phyloP scores from a whole-genome alignment of 2,113 vertebrate genomes.

The Pycnonotus jocosus region DNA sequence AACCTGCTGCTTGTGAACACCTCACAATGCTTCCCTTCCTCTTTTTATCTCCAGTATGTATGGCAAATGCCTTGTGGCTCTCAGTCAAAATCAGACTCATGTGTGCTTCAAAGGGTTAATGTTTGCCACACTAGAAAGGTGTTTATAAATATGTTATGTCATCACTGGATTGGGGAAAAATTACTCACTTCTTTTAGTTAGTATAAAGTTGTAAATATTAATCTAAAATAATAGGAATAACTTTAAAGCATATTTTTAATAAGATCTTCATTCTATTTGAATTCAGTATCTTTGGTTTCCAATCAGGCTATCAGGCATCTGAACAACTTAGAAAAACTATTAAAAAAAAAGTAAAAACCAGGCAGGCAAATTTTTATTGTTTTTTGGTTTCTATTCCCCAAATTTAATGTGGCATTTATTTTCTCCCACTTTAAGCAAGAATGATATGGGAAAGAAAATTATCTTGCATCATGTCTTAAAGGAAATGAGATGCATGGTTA shows the following conservation, averaged over 20 bases:
- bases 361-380: background rate
- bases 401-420: background rate
- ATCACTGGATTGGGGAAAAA: background rate
- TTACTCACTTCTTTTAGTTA: background rate
- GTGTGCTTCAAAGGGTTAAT: background rate
- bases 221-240: background rate
- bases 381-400: background rate
- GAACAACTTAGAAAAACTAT: background rate
- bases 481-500: background rate
- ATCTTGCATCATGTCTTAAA: background rate
- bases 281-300: background rate
- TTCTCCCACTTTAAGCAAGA: background rate
- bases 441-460: background rate
- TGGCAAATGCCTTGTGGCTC: background rate
- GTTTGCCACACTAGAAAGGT: background rate
- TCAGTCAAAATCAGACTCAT: background rate
- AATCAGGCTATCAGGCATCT: background rate
- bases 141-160: background rate
- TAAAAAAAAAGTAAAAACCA: background rate
- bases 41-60: background rate
- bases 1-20: background rate
- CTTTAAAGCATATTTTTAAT: background rate
- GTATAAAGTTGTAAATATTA: background rate
- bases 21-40: background rate
- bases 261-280: background rate